Evolutionary conservation across 2,797 vertebrate species (phyloP).

Genomic region (Danio aesculapii): DNA sequence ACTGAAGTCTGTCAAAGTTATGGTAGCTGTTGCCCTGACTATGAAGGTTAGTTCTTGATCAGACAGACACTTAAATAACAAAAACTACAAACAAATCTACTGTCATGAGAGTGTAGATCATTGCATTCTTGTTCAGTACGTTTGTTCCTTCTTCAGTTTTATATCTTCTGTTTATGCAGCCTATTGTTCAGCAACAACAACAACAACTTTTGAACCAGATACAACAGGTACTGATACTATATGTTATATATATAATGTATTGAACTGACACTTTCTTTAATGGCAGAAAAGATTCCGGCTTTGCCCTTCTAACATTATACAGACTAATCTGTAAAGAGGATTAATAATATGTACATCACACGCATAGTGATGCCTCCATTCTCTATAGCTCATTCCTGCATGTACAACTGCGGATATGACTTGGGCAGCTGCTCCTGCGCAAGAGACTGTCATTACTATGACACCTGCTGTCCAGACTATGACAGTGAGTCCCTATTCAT

Average conservation of each 20-base stretch:
- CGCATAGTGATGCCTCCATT: neutral
- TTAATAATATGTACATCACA: neutral
- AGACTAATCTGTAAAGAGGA: conserved; percentile 35
- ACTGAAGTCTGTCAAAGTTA: conserved; percentile 60
- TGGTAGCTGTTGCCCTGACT: conserved; percentile 72
- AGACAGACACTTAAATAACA: neutral
- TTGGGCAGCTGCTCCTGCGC: conserved; percentile 64
- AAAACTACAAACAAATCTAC: neutral
- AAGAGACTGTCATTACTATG: conserved; percentile 61
- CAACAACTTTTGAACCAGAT: conserved; percentile 15
- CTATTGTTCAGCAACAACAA: neutral
- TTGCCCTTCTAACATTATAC: too few relatives aligned
- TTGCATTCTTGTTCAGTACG: neutral
- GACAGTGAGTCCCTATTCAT: conserved; percentile 52
- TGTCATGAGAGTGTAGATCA: neutral
- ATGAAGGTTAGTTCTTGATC: conserved; percentile 10
- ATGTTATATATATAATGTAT: conserved; percentile 67
- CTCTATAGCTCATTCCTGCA: conserved; percentile 55
- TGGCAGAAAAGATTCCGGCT: neutral
- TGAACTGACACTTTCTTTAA: accelerated
- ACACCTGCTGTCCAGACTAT: conserved; percentile 71
- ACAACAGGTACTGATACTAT: conserved; percentile 56
- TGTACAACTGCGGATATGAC: conserved; percentile 57
- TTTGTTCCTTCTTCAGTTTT: neutral
- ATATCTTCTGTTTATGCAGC: neutral